A percentile compares a stretch with the other conserved stretches of the same genome.
These are phyloP conservation scores for Sebastes dallii DNA, from an alignment of 2,797 vertebrate genomes.

Conservation along the genomic window DNA sequence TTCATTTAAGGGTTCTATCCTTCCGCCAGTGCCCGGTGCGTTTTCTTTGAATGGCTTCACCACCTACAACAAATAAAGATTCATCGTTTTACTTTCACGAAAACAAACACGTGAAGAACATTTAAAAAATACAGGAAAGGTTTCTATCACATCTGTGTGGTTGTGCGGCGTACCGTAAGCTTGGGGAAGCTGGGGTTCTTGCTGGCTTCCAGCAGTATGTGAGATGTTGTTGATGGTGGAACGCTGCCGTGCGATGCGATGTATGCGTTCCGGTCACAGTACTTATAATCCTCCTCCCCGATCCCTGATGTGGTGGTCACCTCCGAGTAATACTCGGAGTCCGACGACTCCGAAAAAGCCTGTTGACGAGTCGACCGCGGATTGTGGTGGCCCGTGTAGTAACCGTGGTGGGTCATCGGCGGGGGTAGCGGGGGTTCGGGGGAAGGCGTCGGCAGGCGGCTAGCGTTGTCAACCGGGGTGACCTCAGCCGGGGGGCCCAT, in stretches of 20 bases:
- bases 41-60: conserved; percentile 91
- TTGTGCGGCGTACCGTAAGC: conserved; percentile 76
- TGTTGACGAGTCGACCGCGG: conserved; percentile 71
- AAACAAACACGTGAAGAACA: not conserved
- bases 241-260: conserved; percentile 61
- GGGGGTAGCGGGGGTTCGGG: conserved; percentile 79
- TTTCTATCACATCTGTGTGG: not conserved
- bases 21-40: conserved; percentile 62
- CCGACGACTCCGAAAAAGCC: conserved; percentile 82
- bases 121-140: not conserved
- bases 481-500: conserved; percentile 94
- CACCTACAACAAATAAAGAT: conserved; percentile 79
- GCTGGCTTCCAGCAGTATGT: conserved; percentile 87
- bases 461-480: conserved; percentile 71
- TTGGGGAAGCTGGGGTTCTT: conserved; percentile 88
- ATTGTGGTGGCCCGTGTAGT: conserved; percentile 76
- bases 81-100: conserved; percentile 10
- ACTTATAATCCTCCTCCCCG: conserved; percentile 85
- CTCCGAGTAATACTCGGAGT: conserved; percentile 87
- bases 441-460: conserved; percentile 77
- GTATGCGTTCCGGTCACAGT: conserved; percentile 80
- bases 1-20: conserved; percentile 75
- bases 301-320: conserved; percentile 81
- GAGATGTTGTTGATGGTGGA: conserved; percentile 74
- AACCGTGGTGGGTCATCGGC: conserved; percentile 82